phyloP scores from a whole-genome alignment of 2,888 invertebrate genomes.

The Cordilura impudica region DNA sequence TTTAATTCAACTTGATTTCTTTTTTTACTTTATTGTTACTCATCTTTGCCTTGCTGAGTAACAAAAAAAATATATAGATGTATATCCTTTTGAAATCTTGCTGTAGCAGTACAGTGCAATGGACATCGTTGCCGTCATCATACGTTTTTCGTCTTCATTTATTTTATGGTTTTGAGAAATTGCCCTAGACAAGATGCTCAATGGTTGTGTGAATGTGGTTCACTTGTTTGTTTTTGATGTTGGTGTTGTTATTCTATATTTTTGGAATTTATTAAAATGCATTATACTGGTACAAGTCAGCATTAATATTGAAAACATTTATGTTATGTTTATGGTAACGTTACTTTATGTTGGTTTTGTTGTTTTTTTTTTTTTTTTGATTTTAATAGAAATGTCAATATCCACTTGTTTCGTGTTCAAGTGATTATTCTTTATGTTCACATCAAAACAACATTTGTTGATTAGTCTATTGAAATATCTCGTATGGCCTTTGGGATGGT shows the following conservation, averaged over 20 bases:
- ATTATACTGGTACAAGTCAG: constrained; percentile 53
- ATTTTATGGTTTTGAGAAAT: constrained; percentile 63
- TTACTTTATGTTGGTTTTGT: background rate
- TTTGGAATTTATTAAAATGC: constrained; percentile 57
- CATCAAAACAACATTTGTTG: constrained; percentile 10
- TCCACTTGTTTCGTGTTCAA: constrained; percentile 56
- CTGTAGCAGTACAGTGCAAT: constrained; percentile 27
- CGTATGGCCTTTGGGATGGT: background rate
- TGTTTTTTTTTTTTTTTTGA: background rate
- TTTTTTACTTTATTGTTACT: constrained; percentile 3
- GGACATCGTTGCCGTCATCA: constrained; percentile 29
- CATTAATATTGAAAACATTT: constrained; percentile 45
- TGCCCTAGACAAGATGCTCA: constrained; percentile 58
- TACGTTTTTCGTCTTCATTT: constrained; percentile 58
- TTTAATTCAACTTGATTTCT: constrained; percentile 74
- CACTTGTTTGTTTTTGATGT: constrained; percentile 17
- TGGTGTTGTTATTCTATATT: constrained; percentile 8
- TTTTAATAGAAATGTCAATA: constrained; percentile 40
- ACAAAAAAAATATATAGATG: background rate
- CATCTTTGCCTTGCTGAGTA: background rate
- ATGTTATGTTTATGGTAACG: constrained; percentile 39
- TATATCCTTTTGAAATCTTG: constrained; percentile 26
- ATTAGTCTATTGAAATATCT: constrained; percentile 12
- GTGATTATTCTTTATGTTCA: constrained; percentile 59
- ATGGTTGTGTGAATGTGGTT: constrained; percentile 25